phyloP scores from a whole-genome alignment of 35 echinoderm and acorn worm genomes.

The Strongylocentrotus purpuratus region DNA sequence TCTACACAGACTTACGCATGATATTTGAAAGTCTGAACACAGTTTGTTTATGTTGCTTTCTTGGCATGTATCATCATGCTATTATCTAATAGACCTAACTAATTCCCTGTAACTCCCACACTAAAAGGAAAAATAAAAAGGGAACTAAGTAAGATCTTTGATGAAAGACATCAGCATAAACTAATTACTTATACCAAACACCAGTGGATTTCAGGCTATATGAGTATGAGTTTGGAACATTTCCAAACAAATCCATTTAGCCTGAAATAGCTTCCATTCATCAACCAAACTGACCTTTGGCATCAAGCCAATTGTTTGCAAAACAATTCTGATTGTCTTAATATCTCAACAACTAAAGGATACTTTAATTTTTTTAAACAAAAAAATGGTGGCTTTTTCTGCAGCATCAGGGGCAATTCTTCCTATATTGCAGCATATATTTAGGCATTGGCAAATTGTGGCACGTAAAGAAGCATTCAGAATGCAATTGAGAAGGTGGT shows the following conservation, averaged over 20 bases:
- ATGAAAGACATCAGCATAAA: background rate
- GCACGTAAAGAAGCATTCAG: no score
- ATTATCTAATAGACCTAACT: background rate
- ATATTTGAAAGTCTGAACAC: background rate
- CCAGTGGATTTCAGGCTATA: background rate
- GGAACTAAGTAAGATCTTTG: background rate
- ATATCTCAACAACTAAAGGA: no score
- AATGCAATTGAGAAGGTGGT: no score
- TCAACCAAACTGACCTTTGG: background rate
- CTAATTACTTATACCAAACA: background rate
- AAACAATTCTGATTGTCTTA: background rate
- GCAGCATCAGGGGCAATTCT: no score
- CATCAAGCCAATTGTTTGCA: background rate
- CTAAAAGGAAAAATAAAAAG: background rate
- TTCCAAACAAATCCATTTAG: background rate
- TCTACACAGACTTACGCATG: background rate
- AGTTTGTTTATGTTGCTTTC: background rate
- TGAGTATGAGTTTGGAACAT: background rate
- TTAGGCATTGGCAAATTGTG: no score
- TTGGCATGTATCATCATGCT: background rate
- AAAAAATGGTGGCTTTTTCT: no score
- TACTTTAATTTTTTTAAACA: no score
- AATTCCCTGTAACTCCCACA: background rate
- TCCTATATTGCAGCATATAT: no score
- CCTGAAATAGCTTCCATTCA: background rate